Evolutionary conservation across 2,797 vertebrate species (phyloP).

Genomic region (Poecilia wingei): DNA sequence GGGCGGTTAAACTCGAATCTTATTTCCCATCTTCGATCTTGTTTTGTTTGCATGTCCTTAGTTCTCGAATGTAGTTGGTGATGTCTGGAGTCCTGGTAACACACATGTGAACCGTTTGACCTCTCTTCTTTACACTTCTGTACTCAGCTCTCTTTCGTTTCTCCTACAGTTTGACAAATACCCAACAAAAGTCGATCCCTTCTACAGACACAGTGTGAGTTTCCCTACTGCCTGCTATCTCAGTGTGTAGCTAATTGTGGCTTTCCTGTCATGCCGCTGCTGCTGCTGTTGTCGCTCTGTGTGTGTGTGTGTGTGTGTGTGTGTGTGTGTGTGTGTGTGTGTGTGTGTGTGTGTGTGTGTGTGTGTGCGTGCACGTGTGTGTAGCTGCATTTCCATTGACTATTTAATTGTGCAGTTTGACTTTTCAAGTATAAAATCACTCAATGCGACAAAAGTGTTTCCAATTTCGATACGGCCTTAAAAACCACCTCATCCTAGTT

Average conservation of each 20-base stretch:
- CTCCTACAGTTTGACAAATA: conserved; percentile 98
- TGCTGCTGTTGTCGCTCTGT: conserved; percentile 13
- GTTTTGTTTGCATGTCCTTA: conserved; percentile 22
- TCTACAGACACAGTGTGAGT: conserved; percentile 99
- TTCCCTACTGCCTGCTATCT: conserved; percentile 38
- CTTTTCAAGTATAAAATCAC: no score
- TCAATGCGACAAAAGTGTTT: no score
- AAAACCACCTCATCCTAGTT: no score
- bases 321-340: not conserved
- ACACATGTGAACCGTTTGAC: conserved; percentile 5
- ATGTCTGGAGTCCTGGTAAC: conserved; percentile 24
- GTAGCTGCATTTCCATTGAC: conserved; percentile 33
- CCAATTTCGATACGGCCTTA: no score
- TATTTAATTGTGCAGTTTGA: no score
- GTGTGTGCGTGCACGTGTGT: not conserved
- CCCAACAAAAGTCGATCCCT: conserved; percentile 97
- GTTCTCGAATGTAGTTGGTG: conserved; percentile 17
- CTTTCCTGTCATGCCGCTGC: conserved; percentile 27
- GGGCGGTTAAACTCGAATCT: conserved; percentile 31
- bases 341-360: conserved; percentile 9
- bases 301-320: not conserved
- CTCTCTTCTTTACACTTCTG: conserved; percentile 29
- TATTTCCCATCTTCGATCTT: conserved; percentile 21
- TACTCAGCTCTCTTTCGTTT: conserved; percentile 66
- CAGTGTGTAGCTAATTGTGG: conserved; percentile 36